These are phyloP conservation scores for Ondatra zibethicus DNA, from an alignment of 2,113 vertebrate species.

Conservation along the genomic window DNA sequence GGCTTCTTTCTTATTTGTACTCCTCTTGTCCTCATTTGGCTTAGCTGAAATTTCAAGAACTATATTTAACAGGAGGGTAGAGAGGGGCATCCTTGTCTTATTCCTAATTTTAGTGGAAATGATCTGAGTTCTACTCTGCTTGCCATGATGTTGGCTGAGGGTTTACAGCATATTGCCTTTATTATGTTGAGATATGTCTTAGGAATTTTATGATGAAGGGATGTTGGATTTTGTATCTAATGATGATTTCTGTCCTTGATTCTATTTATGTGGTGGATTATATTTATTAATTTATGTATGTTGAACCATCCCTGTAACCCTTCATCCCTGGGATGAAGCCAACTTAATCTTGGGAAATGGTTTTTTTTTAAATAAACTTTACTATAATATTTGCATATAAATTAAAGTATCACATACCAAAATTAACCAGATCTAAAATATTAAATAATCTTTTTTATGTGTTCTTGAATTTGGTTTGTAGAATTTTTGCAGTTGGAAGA, in stretches of 20 bases:
- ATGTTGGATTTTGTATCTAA: background rate
- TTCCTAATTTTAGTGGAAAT: background rate
- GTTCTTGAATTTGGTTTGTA: background rate
- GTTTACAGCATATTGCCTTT: background rate
- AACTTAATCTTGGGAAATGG: background rate
- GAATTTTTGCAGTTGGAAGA: background rate
- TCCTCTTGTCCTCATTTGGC: too few relatives aligned
- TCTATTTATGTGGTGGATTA: background rate
- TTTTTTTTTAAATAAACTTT: background rate
- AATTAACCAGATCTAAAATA: background rate
- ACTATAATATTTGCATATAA: background rate
- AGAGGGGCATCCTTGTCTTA: background rate
- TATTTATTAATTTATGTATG: background rate
- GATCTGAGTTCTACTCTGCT: background rate
- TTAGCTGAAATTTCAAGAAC: background rate
- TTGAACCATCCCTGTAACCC: background rate
- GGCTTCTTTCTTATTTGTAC: background rate
- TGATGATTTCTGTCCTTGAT: background rate
- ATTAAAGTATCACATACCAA: background rate
- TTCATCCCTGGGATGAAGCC: background rate
- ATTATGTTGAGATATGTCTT: background rate
- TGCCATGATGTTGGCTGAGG: background rate
- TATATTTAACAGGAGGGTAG: background rate
- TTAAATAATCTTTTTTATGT: background rate
- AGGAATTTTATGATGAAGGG: background rate